These are phyloP conservation scores for Dusona sp. DNA, from an alignment of 2,888 invertebrate species.

Conservation along the genomic window DNA sequence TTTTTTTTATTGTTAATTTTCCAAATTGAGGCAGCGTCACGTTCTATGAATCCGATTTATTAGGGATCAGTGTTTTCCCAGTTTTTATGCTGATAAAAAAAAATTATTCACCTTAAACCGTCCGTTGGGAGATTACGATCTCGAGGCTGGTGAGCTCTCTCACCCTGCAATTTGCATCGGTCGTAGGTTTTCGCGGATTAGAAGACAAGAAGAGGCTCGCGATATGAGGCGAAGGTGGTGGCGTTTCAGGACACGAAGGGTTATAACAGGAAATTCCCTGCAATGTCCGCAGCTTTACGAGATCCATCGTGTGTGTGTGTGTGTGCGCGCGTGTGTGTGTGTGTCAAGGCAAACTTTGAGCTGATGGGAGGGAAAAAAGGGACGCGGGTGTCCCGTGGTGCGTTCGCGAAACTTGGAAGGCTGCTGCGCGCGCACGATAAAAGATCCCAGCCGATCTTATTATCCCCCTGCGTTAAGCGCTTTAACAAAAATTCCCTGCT, in stretches of 20 bases:
- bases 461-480: constrained; percentile 70
- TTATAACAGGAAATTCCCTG: constrained; percentile 51
- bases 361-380: constrained; percentile 32
- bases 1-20: not conserved
- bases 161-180: constrained; percentile 77
- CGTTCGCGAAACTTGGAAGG: constrained; percentile 67
- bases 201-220: constrained; percentile 67
- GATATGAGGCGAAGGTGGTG: constrained; percentile 39
- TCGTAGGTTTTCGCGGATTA: constrained; percentile 79
- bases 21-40: not conserved
- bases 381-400: constrained; percentile 50
- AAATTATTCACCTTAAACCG: constrained; percentile 6
- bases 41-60: not conserved
- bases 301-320: constrained; percentile 2
- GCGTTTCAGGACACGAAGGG: constrained; percentile 23
- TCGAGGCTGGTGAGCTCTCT: constrained; percentile 49
- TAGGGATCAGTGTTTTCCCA: not conserved
- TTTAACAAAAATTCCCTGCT: constrained; percentile 68
- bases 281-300: constrained; percentile 36
- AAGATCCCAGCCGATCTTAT: constrained; percentile 68
- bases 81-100: not conserved
- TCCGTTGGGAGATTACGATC: constrained; percentile 76
- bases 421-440: constrained; percentile 53
- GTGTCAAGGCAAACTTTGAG: constrained; percentile 7
- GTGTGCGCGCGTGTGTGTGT: constrained; percentile 4